Base-by-base conservation (phyloP, 2,888 invertebrate species). In the Drosophila mayaguana region DNA sequence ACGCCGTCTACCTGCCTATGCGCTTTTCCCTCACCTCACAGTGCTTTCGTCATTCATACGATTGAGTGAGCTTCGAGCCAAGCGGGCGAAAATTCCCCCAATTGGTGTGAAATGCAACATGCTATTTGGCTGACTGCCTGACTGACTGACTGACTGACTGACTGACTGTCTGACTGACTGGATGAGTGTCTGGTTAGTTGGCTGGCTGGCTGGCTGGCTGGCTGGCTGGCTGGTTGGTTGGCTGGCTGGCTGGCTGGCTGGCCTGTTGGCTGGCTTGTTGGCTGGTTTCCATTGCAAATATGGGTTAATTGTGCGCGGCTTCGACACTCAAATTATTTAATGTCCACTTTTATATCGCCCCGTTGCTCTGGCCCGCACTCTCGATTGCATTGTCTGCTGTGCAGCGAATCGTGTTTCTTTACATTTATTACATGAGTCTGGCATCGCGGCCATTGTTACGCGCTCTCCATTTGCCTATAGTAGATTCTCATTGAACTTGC, bases 51-150 rank as follows among this genome's bases (percentile, higher is more conserved):
- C 84, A 85, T 89, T 89, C 89, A 87, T 81, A 74, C 84, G 84
- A 88, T 60, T 84, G 84, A 88, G 83, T 89, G 89, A 65, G 67
- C 89, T 86, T 78, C 77, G 70, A 77, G 83, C 72, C 83, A 82
- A 72, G 79, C 72, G 79, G 53, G 56, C 67, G 59, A 56, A 76
- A 76, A 73, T 63, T 80, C 80, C 72, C 80, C 63, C 83, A 88
- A 75, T 75, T 84, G 90, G 89, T 86, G 86, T 87, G 90, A 87
- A 87, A 89, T 89, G 86, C 86, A 87, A 88, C 88, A 89, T 85
- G 89, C 88, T 75, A 66, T 64, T 54, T 65, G 65, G 16, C 56
- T 36, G 50, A 11, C 63, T 61, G 66, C 32, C 76, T 56, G 20
- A n/a, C 54, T 56, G 54, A n/a, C 50, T 64, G 63, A 22, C 57